A percentile compares a stretch with the other conserved stretches of the same genome.
Evolutionary conservation across 2,113 vertebrate genomes (phyloP).

Genomic region (Crotalus tigris): DNA sequence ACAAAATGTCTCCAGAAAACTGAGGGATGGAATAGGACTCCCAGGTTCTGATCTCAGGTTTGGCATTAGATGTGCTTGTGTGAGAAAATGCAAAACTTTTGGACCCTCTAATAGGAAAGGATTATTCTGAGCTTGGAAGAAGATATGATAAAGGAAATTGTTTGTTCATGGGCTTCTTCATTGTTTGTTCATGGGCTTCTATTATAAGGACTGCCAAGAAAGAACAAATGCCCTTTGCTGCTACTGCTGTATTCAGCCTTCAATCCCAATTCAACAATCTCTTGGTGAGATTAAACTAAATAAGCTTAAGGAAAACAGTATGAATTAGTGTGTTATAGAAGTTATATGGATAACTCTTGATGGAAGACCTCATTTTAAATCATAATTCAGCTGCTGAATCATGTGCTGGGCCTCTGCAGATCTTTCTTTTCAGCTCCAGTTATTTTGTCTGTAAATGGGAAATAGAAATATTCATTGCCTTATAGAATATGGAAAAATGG

Average conservation of each 20-base stretch:
- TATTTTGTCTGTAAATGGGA: background rate
- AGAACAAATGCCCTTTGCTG: background rate
- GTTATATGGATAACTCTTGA: background rate
- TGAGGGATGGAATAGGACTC: background rate
- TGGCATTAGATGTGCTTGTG: too few species aligned
- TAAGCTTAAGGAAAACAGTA: background rate
- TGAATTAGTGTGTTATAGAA: background rate
- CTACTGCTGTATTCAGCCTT: background rate
- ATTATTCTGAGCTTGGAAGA: background rate
- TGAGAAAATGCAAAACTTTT: background rate
- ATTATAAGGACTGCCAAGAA: background rate
- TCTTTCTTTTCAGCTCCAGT: background rate
- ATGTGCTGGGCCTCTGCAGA: background rate
- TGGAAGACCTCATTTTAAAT: background rate
- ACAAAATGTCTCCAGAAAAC: background rate
- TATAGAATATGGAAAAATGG: background rate
- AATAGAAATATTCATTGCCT: background rate
- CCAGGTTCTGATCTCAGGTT: background rate
- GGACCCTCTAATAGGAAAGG: background rate
- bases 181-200: background rate
- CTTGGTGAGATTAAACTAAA: background rate
- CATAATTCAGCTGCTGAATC: background rate
- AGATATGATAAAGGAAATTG: too few species aligned
- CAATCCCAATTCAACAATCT: background rate
- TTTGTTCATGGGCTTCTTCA: background rate